phyloP scores from a whole-genome alignment of 2,888 invertebrate genomes.

The Lysandra coridon region DNA sequence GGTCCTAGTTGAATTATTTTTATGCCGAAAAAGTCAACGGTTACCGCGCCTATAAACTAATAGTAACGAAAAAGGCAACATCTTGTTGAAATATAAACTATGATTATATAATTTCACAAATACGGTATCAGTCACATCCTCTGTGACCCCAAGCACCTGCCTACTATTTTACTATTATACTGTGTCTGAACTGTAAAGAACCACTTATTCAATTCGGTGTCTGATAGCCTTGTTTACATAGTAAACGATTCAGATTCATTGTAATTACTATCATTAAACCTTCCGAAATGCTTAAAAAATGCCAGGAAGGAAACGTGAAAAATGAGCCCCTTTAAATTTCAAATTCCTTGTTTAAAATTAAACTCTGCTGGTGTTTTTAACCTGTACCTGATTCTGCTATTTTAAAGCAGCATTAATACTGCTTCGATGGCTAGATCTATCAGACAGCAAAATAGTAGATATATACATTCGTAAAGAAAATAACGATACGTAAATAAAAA shows the following conservation, averaged over 20 bases:
- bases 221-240: conserved; percentile 34
- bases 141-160: not conserved
- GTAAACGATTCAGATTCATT: conserved; percentile 30
- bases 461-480: too few species aligned
- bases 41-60: too few species aligned
- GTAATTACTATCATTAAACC: conserved; percentile 1
- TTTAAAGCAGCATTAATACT: too few species aligned
- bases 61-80: too few species aligned
- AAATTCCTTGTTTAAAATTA: not conserved
- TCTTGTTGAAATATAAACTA: too few species aligned
- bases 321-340: not conserved
- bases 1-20: too few species aligned
- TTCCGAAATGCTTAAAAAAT: conserved; percentile 1
- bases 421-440: too few species aligned
- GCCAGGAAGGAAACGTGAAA: not conserved
- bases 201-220: conserved; percentile 40
- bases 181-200: conserved; percentile 49
- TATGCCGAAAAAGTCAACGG: too few species aligned
- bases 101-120: too few species aligned
- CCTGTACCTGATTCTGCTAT: not conserved
- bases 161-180: not conserved
- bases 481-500: too few species aligned
- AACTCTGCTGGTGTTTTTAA: not conserved
- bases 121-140: too few species aligned
- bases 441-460: too few species aligned